These are phyloP conservation scores for Arctopsyche grandis DNA, from an alignment of 1,140 invertebrate species.

Conservation along the genomic window DNA sequence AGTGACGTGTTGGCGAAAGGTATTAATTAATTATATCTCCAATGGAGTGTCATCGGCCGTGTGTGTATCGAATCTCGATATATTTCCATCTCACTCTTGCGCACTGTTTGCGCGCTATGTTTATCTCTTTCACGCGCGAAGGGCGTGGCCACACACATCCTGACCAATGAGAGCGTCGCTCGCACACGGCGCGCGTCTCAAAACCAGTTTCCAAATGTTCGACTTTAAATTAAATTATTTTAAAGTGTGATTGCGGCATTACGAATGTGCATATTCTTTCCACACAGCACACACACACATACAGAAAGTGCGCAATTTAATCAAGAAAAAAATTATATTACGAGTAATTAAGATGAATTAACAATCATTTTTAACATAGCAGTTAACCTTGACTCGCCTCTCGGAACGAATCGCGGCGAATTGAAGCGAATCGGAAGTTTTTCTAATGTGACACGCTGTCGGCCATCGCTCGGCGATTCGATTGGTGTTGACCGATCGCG, in stretches of 20 bases:
- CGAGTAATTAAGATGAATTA: too few species aligned
- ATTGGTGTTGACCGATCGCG: background rate
- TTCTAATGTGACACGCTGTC: too few species aligned
- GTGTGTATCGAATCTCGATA: background rate
- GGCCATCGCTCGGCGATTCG: background rate
- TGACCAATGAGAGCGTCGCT: conserved; percentile 64
- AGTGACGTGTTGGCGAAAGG: background rate
- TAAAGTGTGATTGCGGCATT: conserved; percentile 67
- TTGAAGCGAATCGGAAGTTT: too few species aligned
- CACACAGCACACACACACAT: too few species aligned
- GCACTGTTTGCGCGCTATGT: conserved; percentile 60
- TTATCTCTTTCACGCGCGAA: conserved; percentile 62
- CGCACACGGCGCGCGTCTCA: conserved; percentile 67
- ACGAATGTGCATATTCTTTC: conserved; percentile 58
- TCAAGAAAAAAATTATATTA: too few species aligned
- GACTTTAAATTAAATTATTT: conserved; percentile 67
- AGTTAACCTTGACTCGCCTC: too few species aligned
- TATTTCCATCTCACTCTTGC: conserved; percentile 56
- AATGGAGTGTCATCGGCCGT: background rate
- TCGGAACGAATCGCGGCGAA: too few species aligned
- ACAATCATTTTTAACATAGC: too few species aligned
- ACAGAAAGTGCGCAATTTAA: too few species aligned
- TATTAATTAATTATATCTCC: background rate
- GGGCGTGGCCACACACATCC: conserved; percentile 61
- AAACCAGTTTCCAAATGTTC: conserved; percentile 67